These are phyloP conservation scores for Patella pellucida DNA, from an alignment of 2,888 invertebrate species.

Conservation along the genomic window DNA sequence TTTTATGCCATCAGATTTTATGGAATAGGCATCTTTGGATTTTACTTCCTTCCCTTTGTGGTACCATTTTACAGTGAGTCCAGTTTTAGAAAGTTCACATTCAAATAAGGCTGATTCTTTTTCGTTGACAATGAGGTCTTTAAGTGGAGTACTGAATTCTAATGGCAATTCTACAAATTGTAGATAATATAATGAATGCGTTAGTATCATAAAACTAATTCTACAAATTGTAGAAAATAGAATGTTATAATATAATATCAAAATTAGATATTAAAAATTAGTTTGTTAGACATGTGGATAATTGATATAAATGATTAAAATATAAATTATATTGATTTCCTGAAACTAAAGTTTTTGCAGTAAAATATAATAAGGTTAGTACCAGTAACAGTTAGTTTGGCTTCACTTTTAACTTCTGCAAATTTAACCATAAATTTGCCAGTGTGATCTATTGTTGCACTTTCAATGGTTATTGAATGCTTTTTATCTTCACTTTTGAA, in stretches of 20 bases:
- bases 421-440: slow-evolving; percentile 65
- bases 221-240: too few relatives aligned
- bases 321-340: slow-evolving; percentile 7
- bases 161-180: slow-evolving; percentile 38
- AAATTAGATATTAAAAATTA: not conserved
- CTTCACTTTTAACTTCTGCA: slow-evolving; percentile 23
- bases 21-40: slow-evolving; percentile 83
- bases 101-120: slow-evolving; percentile 80
- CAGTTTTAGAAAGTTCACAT: slow-evolving; percentile 93
- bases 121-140: slow-evolving; percentile 37
- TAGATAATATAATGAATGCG: not conserved
- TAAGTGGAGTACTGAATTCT: slow-evolving; percentile 36
- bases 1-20: slow-evolving; percentile 81
- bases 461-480: slow-evolving; percentile 60
- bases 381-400: not conserved
- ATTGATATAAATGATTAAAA: not conserved
- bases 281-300: not conserved
- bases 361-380: not conserved
- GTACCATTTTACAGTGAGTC: slow-evolving; percentile 93
- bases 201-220: too few relatives aligned
- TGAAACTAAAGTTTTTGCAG: not conserved
- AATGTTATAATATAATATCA: not conserved
- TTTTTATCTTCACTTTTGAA: slow-evolving; percentile 54
- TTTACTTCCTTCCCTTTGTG: slow-evolving; percentile 82
- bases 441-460: slow-evolving; percentile 64